Conservation (phyloP, 2,113 vertebrate genomes). For the Phaetusa simplex region DNA sequence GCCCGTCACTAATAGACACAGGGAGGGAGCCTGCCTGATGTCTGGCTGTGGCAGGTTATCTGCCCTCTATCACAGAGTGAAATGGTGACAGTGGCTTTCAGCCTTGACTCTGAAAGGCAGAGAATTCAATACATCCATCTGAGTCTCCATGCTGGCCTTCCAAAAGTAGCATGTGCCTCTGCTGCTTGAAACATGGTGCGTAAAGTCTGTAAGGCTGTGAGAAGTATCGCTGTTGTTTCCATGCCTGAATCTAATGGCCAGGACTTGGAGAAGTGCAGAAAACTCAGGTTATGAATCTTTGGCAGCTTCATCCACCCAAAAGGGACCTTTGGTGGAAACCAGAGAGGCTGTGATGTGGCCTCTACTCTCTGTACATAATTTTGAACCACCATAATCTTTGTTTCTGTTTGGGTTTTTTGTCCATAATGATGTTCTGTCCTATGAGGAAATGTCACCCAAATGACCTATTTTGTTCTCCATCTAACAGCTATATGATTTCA, state of each 20-base stretch:
- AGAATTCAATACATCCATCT: neutral
- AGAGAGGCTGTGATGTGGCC: neutral
- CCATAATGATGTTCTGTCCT: neutral
- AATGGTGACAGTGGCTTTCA: neutral
- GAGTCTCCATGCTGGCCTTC: neutral
- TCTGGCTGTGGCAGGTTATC: neutral
- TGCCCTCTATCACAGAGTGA: neutral
- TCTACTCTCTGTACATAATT: neutral
- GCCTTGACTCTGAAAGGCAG: neutral
- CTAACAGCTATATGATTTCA: neutral
- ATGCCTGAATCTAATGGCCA: neutral
- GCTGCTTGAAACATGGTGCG: neutral
- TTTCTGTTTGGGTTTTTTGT: neutral
- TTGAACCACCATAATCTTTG: neutral
- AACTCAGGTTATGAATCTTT: neutral
- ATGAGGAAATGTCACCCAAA: neutral
- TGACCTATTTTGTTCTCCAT: neutral
- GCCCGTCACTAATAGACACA: neutral
- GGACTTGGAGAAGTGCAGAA: neutral
- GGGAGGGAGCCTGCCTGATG: neutral
- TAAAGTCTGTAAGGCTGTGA: neutral
- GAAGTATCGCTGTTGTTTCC: neutral
- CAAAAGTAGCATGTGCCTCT: neutral
- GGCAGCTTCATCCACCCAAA: neutral
- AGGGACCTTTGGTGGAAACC: neutral